Evolutionary conservation across 1,140 invertebrate species (phyloP), one percentile per base, ranked within the genome.

Genomic region (Mamestra configurata): DNA sequence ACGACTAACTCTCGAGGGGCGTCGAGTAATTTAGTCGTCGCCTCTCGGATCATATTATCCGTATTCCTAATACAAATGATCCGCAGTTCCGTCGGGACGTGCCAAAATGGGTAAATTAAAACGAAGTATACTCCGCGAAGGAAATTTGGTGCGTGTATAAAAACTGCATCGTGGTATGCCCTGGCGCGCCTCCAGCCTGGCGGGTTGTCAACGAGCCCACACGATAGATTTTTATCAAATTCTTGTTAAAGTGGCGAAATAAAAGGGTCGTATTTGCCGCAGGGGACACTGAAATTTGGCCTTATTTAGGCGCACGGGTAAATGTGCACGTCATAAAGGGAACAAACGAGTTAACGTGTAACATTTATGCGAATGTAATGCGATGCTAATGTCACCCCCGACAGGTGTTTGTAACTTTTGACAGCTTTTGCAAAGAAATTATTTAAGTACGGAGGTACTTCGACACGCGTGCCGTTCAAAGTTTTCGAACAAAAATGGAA

Each of bases 61-160:
- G 88, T 87, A 90, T 90, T 88, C 82, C 88, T 86, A 88, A 90
- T 88, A 90, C 88, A 90, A 90, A 89, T 88, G 88, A 89, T 86
- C 84, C 85, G 87, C 85, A 89, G 84, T 89, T 90, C 89, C 89
- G 84, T 20, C 51, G 86, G 85, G 84, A 88, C 86, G 86, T 88
- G 89, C 87, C 88, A 90, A 91, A 89, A 89, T 91, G 88, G 87
- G 84, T 89, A 86, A 89, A 89, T 89, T 91, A 89, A 89, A 91
- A 88, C 82, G 79, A 68, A 88, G 86, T 86, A 88, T 77, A 87
- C 83, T 89, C 86, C 75, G 55, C 49, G 77, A 77, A 79, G 81
- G 73, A 76, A 85, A 84, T 84, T 88, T 88, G 75, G 78, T 86
- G 85, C 84, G 85, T 84, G 77, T 79, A 84, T 83, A 89, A 89